phyloP scores from a whole-genome alignment of 2,797 vertebrate genomes.

The Aeoliscus strigatus region DNA sequence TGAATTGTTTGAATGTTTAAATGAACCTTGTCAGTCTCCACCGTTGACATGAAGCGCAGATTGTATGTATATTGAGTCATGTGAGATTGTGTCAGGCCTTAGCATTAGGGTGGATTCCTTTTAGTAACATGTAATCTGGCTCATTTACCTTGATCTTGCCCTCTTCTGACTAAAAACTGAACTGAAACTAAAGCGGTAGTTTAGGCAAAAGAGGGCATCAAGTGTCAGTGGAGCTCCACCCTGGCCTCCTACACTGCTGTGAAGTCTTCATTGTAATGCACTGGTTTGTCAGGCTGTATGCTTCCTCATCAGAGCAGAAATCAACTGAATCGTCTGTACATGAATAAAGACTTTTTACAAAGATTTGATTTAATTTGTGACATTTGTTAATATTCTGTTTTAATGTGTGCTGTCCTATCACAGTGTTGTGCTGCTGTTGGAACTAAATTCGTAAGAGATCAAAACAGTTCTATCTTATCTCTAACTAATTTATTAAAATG shows the following conservation, averaged over 20 bases:
- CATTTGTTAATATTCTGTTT: no score
- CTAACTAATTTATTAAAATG: no score
- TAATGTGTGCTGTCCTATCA: no score
- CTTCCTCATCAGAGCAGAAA: slow-evolving; percentile 63
- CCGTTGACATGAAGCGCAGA: slow-evolving; percentile 60
- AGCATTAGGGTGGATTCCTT: slow-evolving; percentile 28
- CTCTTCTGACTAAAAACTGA: background rate
- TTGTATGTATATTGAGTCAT: slow-evolving; percentile 45
- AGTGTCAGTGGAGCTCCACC: slow-evolving; percentile 36
- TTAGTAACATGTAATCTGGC: slow-evolving; percentile 6
- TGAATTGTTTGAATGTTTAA: slow-evolving; percentile 17
- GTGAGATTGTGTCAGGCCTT: slow-evolving; percentile 37
- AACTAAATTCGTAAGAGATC: no score
- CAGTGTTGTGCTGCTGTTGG: no score
- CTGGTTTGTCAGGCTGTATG: slow-evolving; percentile 71
- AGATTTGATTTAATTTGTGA: no score
- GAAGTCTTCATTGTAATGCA: slow-evolving; percentile 77
- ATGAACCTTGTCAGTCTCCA: slow-evolving; percentile 20
- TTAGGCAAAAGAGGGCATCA: slow-evolving; percentile 4
- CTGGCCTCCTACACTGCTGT: slow-evolving; percentile 73
- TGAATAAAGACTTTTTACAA: slow-evolving; percentile 73
- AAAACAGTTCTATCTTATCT: no score
- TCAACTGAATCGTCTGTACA: slow-evolving; percentile 55
- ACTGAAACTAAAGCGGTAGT: slow-evolving; percentile 4
- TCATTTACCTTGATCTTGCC: slow-evolving; percentile 4